Evolutionary conservation across 37 sponge, comb jelly and placozoan genomes (phyloP), one percentile per base, ranked within the genome.

Genomic region (Theonella swinhoei): DNA sequence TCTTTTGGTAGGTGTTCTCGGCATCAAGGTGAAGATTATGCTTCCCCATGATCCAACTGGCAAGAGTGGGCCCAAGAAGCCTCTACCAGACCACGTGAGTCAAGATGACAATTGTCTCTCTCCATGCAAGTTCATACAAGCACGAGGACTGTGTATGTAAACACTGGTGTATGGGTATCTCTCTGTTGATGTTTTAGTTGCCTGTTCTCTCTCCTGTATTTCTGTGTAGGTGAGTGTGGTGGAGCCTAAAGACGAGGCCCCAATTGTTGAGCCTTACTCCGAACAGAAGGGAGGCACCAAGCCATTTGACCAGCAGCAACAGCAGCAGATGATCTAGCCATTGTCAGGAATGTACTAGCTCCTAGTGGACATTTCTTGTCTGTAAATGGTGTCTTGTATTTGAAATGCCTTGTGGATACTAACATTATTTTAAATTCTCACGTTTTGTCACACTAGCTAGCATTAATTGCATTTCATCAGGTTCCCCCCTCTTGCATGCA

Each of bases 1-100:
- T n/a, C n/a, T n/a, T n/a, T n/a, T n/a, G n/a, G 4, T 59, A 96
- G 96, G 96, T 91, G 98, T 98, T 24, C 85, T 98, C 1, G 98
- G 98, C 26, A 98, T 98, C 80, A 96, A 99, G 83, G 99, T 99
- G 43, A 96, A 99, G 80, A 96, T 99, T 66, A 99, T 99, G 99
- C 93, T 96, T 54, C 99, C 99, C 24, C 94, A 94, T 25, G 99
- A 99, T 39, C 88, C 93, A 29, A 93, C 95, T 14, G 99, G 99
- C 28, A 99, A 96, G 85, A 85, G 80, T 61, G 99, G 97, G 0
- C 95, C 97, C 65, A 94, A 95, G 90, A 93, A 93, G 42, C 95
- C 99, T 5, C 84, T 99, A 0, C 99, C 99, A n/a, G 99, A 99
- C 63, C 82, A 96, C 43, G 97, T 97, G 29, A 66, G 83, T 3